Conservation (phyloP, 2,797 vertebrate genomes). For the Chelidonichthys spinosus region DNA sequence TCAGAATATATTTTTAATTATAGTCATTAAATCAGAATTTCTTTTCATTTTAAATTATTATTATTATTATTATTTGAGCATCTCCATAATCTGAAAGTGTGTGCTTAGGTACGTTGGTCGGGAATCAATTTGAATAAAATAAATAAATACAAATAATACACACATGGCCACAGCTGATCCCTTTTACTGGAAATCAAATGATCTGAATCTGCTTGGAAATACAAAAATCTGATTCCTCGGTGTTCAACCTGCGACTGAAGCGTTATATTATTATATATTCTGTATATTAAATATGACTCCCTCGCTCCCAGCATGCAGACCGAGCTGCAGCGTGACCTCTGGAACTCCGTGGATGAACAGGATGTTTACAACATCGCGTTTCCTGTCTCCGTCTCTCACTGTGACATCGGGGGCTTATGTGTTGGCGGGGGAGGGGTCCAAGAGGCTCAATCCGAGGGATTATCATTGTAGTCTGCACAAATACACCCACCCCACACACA, state of each 20-base stretch:
- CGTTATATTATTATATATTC: rapidly evolving
- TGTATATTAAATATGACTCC: not conserved
- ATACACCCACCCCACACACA: conserved; percentile 10
- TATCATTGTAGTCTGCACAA: conserved; percentile 69
- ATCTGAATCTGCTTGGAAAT: not conserved
- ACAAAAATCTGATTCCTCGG: not conserved
- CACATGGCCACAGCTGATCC: not conserved
- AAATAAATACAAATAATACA: not conserved
- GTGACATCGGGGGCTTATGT: conserved; percentile 65
- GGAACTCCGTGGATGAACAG: not conserved
- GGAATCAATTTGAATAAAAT: not conserved
- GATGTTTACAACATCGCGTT: conserved; percentile 39
- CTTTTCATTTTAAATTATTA: not conserved
- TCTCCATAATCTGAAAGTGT: not conserved
- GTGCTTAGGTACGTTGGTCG: not conserved
- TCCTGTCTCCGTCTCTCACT: conserved; percentile 48
- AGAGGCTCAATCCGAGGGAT: conserved; percentile 81
- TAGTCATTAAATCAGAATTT: not conserved
- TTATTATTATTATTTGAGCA: not conserved
- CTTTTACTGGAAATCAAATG: conserved; percentile 7
- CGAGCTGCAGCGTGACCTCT: not conserved
- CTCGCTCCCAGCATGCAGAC: too few species aligned
- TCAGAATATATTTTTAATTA: conserved; percentile 12
- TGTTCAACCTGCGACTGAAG: not conserved
- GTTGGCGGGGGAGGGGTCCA: conserved; percentile 40